Evolutionary conservation across 2,113 vertebrate genomes (phyloP).

Genomic region (Echinops telfairi): DNA sequence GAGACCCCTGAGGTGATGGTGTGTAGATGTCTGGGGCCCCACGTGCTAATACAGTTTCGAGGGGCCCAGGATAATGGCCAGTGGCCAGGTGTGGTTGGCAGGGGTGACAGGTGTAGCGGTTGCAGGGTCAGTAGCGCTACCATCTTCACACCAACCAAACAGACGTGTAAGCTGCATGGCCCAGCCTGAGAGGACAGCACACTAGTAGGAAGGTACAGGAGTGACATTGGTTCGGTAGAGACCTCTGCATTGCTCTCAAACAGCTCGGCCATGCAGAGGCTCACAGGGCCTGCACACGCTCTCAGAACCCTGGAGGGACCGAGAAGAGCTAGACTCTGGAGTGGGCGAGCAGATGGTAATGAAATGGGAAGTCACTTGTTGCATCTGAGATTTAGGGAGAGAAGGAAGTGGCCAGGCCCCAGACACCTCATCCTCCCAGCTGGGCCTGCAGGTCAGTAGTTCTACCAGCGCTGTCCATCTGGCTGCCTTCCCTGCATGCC

Average conservation of each 20-base stretch:
- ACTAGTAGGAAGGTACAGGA: too few species aligned
- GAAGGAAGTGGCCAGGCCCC: background rate
- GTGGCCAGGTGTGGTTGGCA: background rate
- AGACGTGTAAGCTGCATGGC: background rate
- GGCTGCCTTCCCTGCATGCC: too few species aligned
- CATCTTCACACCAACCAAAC: background rate
- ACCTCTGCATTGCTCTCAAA: too few species aligned
- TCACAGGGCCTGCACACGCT: background rate
- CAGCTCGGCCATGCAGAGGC: too few species aligned
- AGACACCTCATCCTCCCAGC: background rate
- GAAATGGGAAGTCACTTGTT: background rate
- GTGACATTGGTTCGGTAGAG: too few species aligned
- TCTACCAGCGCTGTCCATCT: background rate
- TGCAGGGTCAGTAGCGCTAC: background rate
- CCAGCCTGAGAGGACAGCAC: background rate
- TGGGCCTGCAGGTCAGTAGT: background rate
- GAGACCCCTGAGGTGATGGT: background rate
- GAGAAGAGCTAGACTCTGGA: background rate
- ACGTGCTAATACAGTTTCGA: too few species aligned
- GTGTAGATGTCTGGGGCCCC: too few species aligned
- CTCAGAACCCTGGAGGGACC: conserved; percentile 9
- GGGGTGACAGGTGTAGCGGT: background rate
- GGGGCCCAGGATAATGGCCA: background rate
- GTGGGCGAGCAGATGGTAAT: background rate
- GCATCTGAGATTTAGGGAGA: background rate